Evolutionary conservation across 1,140 invertebrate genomes (phyloP), one percentile per base, ranked within the genome.

Genomic region (Drosophila neocordata): DNA sequence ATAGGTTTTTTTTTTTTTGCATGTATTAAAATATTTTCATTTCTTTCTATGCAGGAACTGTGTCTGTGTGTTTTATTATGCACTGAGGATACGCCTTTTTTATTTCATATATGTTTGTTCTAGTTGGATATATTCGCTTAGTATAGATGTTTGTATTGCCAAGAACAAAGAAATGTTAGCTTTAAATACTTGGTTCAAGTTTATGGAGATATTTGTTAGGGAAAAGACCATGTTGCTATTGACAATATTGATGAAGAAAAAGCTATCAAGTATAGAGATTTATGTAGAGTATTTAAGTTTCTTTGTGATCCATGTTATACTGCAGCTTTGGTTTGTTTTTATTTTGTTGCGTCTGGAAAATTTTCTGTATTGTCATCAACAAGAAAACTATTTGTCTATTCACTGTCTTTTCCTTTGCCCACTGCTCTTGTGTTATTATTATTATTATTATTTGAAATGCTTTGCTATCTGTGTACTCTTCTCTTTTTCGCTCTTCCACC

Each of bases 311-410:
- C 37, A 18, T 31, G 4, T 6, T 61, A 65, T 31, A 13, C 37
- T 79, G 60, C 66, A 37, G 57, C 24, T n/a, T 37, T 44, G 53
- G 41, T 48, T 48, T 18, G 2, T 9, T 38, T 73, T 76, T 67
- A 70, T 71, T 74, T 81, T 85, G 66, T 66, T 70, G 69, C 80
- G 69, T 53, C 82, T 72, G 69, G 69, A 73, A 67, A 73, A 71
- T 76, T 82, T 88, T 79, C 63, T 79, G 79, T 83, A 87, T 87
- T 87, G 83, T 88, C 83, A 88, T 88, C 83, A 88, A 72, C 79
- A 77, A 83, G 79, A 66, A 71, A 88, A 88, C 76, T 83, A 77
- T 79, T 88, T 88, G 79, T 83, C 69, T 89, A 83, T 88, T 87
- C 83, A 88, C 75, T 82, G 71, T 37, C 65, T 73, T 67, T 75